These are phyloP conservation scores for Cerastis rubricosa DNA, from an alignment of 2,888 invertebrate species.

Conservation along the genomic window DNA sequence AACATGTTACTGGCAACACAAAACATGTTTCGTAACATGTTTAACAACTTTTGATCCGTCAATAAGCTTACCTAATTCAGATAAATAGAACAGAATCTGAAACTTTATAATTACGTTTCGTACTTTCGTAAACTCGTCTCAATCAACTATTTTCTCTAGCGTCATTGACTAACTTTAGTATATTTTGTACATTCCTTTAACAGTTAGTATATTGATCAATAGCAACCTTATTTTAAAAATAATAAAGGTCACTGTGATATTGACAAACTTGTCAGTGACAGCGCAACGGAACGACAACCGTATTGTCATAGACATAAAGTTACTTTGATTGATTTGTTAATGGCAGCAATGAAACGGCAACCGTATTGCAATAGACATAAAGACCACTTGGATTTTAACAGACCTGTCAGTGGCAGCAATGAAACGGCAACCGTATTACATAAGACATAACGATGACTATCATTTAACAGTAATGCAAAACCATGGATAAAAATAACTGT, in stretches of 20 bases:
- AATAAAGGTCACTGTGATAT: not conserved
- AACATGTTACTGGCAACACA: not conserved
- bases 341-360: no score
- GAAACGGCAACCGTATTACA: no score
- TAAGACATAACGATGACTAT: not conserved
- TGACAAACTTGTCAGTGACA: not conserved
- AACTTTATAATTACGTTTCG: not conserved
- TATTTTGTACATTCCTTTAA: conserved; percentile 6
- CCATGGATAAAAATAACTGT: not conserved
- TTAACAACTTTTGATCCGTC: not conserved
- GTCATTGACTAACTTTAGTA: conserved; percentile 9
- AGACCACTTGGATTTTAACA: no score
- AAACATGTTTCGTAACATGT: not conserved
- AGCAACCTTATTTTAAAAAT: not conserved
- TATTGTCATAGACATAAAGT: not conserved
- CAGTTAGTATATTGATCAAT: not conserved
- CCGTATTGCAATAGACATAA: not conserved
- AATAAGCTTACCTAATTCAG: not conserved
- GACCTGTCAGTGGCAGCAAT: no score
- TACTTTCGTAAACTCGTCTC: conserved; percentile 13
- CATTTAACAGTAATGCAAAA: not conserved
- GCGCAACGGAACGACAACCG: not conserved
- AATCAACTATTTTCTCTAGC: conserved; percentile 7
- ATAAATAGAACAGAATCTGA: not conserved
- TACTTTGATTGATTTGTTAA: no score